A percentile compares a stretch with the other conserved stretches of the same genome.
Evolutionary conservation across 1,140 invertebrate genomes (phyloP).

Genomic region (Vanessa tameamea): DNA sequence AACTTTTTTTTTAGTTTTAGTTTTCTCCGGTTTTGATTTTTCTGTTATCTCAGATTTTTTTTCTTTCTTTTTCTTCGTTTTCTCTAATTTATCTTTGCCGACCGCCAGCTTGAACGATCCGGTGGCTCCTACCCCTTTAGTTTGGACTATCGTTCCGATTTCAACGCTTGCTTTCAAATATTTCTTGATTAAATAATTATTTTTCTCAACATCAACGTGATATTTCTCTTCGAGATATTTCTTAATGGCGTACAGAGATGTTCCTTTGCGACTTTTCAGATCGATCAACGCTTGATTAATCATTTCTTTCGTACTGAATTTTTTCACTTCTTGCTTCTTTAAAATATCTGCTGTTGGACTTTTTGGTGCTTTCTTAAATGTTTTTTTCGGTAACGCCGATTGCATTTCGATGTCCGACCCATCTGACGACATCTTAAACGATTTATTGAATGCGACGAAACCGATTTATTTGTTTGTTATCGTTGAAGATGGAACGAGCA

Average conservation of each 20-base stretch:
- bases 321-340: constrained; percentile 47
- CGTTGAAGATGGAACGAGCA: too few species aligned
- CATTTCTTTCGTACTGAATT: constrained; percentile 62
- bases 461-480: background rate
- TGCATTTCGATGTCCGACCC: constrained; percentile 52
- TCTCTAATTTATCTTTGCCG: constrained; percentile 41
- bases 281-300: constrained; percentile 54
- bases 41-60: constrained; percentile 35
- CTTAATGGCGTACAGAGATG: constrained; percentile 66
- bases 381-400: constrained; percentile 42
- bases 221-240: constrained; percentile 62
- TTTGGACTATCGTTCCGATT: constrained; percentile 56
- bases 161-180: constrained; percentile 56
- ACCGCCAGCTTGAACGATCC: constrained; percentile 65
- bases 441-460: background rate
- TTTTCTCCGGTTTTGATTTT: constrained; percentile 32
- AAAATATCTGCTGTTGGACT: constrained; percentile 45
- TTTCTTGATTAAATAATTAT: constrained; percentile 64
- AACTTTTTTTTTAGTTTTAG: constrained; percentile 31
- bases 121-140: constrained; percentile 60
- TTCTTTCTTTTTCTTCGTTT: constrained; percentile 38
- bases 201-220: constrained; percentile 56
- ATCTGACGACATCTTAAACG: constrained; percentile 35
- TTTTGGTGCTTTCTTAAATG: constrained; percentile 45
- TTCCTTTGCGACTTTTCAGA: constrained; percentile 62